phyloP scores from a whole-genome alignment of 2,797 vertebrate species.

The Lagocephalus sceleratus region DNA sequence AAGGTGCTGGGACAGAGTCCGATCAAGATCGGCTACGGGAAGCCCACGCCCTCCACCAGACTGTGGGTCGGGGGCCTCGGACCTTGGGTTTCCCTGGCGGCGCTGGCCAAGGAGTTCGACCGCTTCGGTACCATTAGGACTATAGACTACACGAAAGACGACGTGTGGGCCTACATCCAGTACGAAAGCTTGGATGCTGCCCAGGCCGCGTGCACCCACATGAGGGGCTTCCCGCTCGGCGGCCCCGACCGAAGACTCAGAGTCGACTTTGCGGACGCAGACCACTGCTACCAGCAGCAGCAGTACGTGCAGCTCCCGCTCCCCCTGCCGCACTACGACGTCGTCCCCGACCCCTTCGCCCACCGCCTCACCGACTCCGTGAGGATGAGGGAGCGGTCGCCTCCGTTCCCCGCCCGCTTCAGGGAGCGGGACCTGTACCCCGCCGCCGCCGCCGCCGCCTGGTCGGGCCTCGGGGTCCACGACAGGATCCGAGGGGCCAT shows the following conservation, averaged over 20 bases:
- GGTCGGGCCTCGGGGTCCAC: slow-evolving; percentile 83
- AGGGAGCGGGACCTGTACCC: slow-evolving; percentile 87
- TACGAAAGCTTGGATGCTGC: slow-evolving; percentile 97
- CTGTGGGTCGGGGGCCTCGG: slow-evolving; percentile 97
- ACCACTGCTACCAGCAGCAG: slow-evolving; percentile 89
- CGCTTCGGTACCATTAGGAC: slow-evolving; percentile 97
- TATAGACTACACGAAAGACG: slow-evolving; percentile 96
- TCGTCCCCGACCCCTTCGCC: slow-evolving; percentile 84
- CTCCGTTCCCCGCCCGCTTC: slow-evolving; percentile 84
- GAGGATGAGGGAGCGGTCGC: slow-evolving; percentile 86
- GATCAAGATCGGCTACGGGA: slow-evolving; percentile 97
- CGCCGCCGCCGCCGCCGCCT: slow-evolving; percentile 81
- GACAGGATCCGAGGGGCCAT: slow-evolving; percentile 83
- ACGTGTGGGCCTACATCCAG: slow-evolving; percentile 96
- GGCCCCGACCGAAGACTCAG: slow-evolving; percentile 89
- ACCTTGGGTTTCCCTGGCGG: slow-evolving; percentile 91
- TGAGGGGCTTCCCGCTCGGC: slow-evolving; percentile 94
- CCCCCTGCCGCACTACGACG: slow-evolving; percentile 85
- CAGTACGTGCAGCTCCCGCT: slow-evolving; percentile 86
- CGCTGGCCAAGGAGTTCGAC: slow-evolving; percentile 94
- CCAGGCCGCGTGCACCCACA: slow-evolving; percentile 92
- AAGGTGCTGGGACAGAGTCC: slow-evolving; percentile 90
- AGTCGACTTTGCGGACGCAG: slow-evolving; percentile 97
- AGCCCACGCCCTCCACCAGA: slow-evolving; percentile 92
- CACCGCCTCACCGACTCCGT: slow-evolving; percentile 85